Conservation (phyloP, 2,888 invertebrate species). For the Polietes domitor region DNA sequence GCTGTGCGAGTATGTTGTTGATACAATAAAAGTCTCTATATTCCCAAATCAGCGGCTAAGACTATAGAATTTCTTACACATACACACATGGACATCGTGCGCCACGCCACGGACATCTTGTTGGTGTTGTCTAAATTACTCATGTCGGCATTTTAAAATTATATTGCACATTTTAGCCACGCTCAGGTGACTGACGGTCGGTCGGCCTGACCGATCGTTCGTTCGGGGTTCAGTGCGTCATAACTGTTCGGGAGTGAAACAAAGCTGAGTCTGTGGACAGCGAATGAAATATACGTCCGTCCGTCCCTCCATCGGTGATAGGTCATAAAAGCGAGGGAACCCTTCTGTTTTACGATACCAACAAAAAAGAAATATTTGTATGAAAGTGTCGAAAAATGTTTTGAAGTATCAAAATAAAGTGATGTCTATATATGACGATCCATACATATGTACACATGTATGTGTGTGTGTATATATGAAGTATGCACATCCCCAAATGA, state of each 20-base stretch:
- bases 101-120: neutral
- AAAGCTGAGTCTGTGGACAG: too few relatives aligned
- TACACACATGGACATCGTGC: neutral
- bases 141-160: conserved; percentile 78
- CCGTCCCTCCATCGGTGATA: conserved; percentile 58
- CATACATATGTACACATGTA: conserved; percentile 57
- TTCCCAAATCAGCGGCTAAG: conserved; percentile 49
- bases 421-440: conserved; percentile 75
- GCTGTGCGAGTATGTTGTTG: too few relatives aligned
- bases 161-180: conserved; percentile 79
- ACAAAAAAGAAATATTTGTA: conserved; percentile 53
- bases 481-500: too few relatives aligned
- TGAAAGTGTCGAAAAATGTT: conserved; percentile 45
- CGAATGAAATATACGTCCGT: conserved; percentile 20
- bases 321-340: conserved; percentile 74
- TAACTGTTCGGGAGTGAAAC: conserved; percentile 53
- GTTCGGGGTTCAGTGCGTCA: conserved; percentile 39
- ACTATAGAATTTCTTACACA: conserved; percentile 45
- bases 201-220: conserved; percentile 11
- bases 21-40: conserved; percentile 62
- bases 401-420: conserved; percentile 60
- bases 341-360: conserved; percentile 61
- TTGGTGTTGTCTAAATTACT: conserved; percentile 68
- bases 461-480: too few relatives aligned
- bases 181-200: conserved; percentile 63